Base-by-base conservation (phyloP, 2,797 vertebrate genomes). In the Toxotes lorentzi region DNA sequence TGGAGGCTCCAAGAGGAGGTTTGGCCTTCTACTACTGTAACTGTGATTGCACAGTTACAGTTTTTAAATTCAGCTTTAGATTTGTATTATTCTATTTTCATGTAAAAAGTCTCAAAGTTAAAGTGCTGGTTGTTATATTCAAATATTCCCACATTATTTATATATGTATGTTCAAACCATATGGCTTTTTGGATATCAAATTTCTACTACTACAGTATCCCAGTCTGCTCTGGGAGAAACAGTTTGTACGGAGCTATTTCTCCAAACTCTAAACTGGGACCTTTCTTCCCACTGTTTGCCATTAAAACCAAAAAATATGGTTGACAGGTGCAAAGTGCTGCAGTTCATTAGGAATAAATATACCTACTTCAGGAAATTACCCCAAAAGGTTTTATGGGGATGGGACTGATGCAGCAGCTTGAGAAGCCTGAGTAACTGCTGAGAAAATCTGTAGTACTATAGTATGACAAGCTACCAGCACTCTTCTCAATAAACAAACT, bases 401-500 rank as follows among this genome's bases (percentile, higher is more conserved):
- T 53, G 41, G 51, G 59, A 66, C 19, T 17, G 57, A 78, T 54
- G 38, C 56, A 73, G 48, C 57, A 69, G 47, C n/a, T 65, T 64
- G 6, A 57, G 54, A 61, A 43, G 34, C 5, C 54, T 63, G 60
- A 60, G 67, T 10, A 79, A 67, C 50, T 58, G 1, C 59, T 35
- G 40, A 48, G 40, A 63, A 41, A 78, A 79, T 63, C 50, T 54
- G 61, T 59, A 81, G 63, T 77, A 32, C 40, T 68, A 53, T 64
- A 50, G 47, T 19, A 53, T 70, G 54, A 72, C 57, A 38, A 56
- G 47, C 81, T 79, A 79, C 76, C 70, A 78, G 75, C 73, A 78
- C 34, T 64, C 47, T n/a, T 35, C 72, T 51, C 67, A 51, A 63
- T 74, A 87, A 86, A 87, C 87, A 80, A 43, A 23, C 56, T 82